Evolutionary conservation across 2,888 invertebrate genomes (phyloP), one percentile per base, ranked within the genome.

Genomic region (Philhelius pedissequus): DNA sequence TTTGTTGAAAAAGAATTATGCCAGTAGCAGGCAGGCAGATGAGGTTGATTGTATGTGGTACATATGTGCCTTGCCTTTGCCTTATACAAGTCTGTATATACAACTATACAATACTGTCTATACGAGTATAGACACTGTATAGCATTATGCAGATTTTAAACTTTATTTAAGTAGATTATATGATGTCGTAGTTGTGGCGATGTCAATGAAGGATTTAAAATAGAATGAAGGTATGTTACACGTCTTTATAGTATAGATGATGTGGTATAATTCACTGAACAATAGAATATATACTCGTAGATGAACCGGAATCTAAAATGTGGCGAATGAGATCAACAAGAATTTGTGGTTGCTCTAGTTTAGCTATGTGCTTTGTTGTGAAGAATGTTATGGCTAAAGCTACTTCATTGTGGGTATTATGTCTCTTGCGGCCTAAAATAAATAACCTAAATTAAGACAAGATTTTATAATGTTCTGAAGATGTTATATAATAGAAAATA

Each of bases 151-250:
- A 73, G 73, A 71, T 78, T 78, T 78, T 69, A 73, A 78, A 82
- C 66, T 83, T 78, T 78, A 38, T 73, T 79, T 79, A 79, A 79
- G 74, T 52, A 83, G 83, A 83, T 83, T 83, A 83, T 66, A 62
- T 18, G 66, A 79, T 79, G 78, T 74, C 69, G 66, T 74, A 74
- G 64, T 74, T 83, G 83, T 52, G 79, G 71, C 73, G 68, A 78
- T 83, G 83, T 83, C 74, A 79, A 79, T 83, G 79, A 74, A 74
- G 62, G 78, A 79, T 83, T 79, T 74, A 70, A 79, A 74, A 64
- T 43, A 50, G 74, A 40, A 79, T 74, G 69, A 74, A 83, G 74
- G 79, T 83, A 83, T 75, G 79, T 50, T 70, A 56, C 60, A 82
- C 25, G 73, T 78, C 35, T 40, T 73, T 62, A 40, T n/a, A n/a